phyloP scores from a whole-genome alignment of 2,797 vertebrate genomes.

The Arremon aurantiirostris region DNA sequence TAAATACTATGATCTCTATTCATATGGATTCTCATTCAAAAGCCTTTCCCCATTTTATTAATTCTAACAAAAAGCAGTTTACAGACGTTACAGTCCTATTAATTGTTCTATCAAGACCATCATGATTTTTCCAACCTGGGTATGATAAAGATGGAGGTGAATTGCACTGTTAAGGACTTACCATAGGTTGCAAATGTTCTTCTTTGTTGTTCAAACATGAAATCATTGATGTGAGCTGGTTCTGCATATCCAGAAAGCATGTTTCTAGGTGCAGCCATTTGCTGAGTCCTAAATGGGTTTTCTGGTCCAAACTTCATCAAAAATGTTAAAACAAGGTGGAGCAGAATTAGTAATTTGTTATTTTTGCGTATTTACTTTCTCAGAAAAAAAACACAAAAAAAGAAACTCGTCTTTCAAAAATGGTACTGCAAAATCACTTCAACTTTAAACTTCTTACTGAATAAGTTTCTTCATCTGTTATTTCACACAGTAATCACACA shows the following conservation, averaged over 20 bases:
- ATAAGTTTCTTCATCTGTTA: neutral
- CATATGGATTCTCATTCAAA: neutral
- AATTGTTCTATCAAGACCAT: neutral
- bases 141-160: neutral
- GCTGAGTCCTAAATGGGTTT: conserved; percentile 92
- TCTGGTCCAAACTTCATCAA: conserved; percentile 88
- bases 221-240: conserved; percentile 95
- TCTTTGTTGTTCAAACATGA: conserved; percentile 98
- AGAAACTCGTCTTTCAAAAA: neutral
- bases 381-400: neutral
- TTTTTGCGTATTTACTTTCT: neutral
- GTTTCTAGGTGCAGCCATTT: conserved; percentile 97
- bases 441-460: neutral
- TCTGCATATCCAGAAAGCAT: conserved; percentile 97
- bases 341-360: neutral
- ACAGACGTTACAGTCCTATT: neutral
- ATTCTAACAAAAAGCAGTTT: neutral
- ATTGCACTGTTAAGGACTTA: conserved; percentile 62
- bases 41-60: neutral
- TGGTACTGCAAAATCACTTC: neutral
- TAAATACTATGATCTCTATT: neutral
- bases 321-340: neutral
- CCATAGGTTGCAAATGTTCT: conserved; percentile 96
- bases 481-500: neutral
- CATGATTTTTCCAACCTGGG: neutral